phyloP scores from a whole-genome alignment of 2,113 vertebrate species.

The Callorhinus ursinus region DNA sequence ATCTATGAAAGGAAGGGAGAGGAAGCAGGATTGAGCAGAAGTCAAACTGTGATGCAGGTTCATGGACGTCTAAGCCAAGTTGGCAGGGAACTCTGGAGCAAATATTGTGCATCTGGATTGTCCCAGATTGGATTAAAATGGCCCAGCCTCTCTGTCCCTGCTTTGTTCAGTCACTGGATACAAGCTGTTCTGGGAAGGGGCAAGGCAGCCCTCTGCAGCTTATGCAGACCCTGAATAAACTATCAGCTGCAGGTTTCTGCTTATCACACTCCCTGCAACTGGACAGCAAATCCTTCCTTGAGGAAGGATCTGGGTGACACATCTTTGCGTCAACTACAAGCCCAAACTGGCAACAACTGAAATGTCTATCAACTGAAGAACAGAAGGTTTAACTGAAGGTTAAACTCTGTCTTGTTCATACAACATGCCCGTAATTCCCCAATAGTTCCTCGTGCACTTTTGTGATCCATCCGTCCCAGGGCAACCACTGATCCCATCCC shows the following conservation, averaged over 20 bases:
- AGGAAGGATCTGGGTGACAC: neutral
- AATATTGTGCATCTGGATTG: neutral
- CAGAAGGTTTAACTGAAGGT: neutral
- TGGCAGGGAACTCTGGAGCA: neutral
- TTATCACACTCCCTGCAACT: neutral
- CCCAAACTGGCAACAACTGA: neutral
- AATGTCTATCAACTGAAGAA: neutral
- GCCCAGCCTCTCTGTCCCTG: neutral
- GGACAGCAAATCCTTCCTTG: neutral
- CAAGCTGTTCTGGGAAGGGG: neutral
- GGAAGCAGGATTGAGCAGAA: neutral
- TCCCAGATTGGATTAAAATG: neutral
- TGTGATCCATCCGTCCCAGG: neutral
- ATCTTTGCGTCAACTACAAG: constrained; percentile 30
- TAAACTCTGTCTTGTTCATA: neutral
- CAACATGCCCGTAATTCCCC: neutral
- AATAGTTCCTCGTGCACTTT: neutral
- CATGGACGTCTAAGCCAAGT: neutral
- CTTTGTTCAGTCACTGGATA: neutral
- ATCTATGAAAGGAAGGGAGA: neutral
- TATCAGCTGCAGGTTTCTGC: neutral
- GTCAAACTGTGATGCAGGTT: neutral
- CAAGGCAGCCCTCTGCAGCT: neutral
- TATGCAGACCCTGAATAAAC: neutral
- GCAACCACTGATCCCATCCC: neutral